Percentiles rank a stretch among this genome's conserved stretches.
Evolutionary conservation across 2,888 invertebrate genomes (phyloP).

Genomic region (Epistrophe grossulariae): DNA sequence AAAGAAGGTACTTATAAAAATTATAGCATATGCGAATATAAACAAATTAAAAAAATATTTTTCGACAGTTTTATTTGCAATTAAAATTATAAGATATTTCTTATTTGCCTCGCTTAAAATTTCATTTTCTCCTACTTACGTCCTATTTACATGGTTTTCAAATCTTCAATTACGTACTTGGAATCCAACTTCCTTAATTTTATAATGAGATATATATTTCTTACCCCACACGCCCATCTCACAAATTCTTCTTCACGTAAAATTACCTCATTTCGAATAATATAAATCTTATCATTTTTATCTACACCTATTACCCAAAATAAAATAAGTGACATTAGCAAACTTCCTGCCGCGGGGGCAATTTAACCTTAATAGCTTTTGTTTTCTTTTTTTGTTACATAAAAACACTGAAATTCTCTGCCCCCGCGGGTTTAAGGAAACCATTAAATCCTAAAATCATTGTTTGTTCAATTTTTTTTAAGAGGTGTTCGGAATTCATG

Average conservation of each 20-base stretch:
- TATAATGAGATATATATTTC: neutral
- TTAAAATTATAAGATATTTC: too few species aligned
- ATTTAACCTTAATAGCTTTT: slow-evolving; percentile 20
- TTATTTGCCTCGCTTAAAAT: neutral
- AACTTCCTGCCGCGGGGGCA: neutral
- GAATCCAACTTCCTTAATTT: neutral
- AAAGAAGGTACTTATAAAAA: too few species aligned
- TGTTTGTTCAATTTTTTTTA: slow-evolving; percentile 37
- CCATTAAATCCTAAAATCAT: slow-evolving; percentile 37
- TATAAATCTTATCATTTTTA: slow-evolving; percentile 30
- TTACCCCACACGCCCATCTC: neutral
- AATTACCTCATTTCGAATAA: neutral
- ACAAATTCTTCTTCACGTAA: neutral
- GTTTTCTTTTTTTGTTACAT: slow-evolving; percentile 11
- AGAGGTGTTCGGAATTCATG: slow-evolving; percentile 42
- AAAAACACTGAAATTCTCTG: neutral
- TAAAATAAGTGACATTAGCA: slow-evolving; percentile 16
- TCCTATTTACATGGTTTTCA: neutral
- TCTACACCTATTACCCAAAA: slow-evolving; percentile 22
- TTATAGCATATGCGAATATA: too few species aligned
- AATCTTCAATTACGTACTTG: neutral
- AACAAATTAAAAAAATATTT: too few species aligned
- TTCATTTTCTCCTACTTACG: neutral
- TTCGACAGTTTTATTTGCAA: too few species aligned
- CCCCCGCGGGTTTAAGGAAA: neutral